Evolutionary conservation across 1,140 invertebrate genomes (phyloP), one percentile per base, ranked within the genome.

Genomic region (Drosophila grimshawi): DNA sequence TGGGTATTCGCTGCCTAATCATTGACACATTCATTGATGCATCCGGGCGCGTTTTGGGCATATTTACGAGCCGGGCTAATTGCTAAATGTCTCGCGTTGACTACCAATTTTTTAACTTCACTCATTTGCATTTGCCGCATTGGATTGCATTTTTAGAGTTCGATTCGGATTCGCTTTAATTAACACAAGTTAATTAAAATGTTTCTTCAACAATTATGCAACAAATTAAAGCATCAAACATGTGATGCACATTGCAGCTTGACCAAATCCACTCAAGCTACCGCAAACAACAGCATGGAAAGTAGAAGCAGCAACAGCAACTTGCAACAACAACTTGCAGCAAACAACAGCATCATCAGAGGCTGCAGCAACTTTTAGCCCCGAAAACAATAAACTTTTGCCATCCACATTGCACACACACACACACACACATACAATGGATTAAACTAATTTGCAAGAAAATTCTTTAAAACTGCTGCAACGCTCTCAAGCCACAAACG

Each of bases 1-100:
- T 8, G 4, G 8, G 32, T 52, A n/a, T 45, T 53, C 41, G 27
- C 53, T 66, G 74, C 61, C 85, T 85, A 83, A 89, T 89, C 85
- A 89, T 90, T 89, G 85, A 81, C 85, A 88, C 80, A 89, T 89
- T 74, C 78, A 89, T 89, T 89, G 86, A 85, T 85, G 76, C 86
- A 89, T 81, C 46, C 63, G 49, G 66, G 69, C 69, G 66, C 65
- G 49, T 72, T 46, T 78, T 4, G 10, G 81, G 70, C 82, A 76
- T 86, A 85, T 85, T 86, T 80, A 81, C 75, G 81, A 81, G 75
- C 66, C 55, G 5, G 0, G 30, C 69, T 71, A 70, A 76, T 65
- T 76, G 55, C 57, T 62, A 51, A 45, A 62, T 41, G 43, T 53
- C 39, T n/a, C 10, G 8, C 39, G 7, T 43, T 7, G 39, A n/a